phyloP scores from a whole-genome alignment of 1,140 invertebrate genomes.

The Halyomorpha halys region DNA sequence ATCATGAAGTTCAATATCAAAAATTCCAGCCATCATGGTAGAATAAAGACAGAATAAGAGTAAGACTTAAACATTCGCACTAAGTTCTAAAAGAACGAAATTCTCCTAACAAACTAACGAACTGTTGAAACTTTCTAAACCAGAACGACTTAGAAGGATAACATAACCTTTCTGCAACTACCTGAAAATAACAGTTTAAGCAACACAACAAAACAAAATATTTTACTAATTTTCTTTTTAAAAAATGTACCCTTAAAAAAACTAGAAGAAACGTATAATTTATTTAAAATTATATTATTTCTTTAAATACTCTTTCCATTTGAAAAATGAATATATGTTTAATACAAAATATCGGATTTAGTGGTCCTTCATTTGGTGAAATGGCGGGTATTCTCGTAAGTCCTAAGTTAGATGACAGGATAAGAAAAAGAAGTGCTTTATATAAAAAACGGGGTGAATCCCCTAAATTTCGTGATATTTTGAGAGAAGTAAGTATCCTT shows the following conservation, averaged over 20 bases:
- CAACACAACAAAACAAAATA: neutral
- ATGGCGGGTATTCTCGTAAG: conserved; percentile 30
- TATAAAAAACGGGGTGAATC: conserved; percentile 37
- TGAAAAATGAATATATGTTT: neutral
- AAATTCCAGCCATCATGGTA: conserved; percentile 42
- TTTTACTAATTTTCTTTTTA: neutral
- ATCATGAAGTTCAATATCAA: conserved; percentile 78
- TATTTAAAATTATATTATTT: neutral
- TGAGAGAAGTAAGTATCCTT: conserved; percentile 36
- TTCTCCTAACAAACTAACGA: neutral
- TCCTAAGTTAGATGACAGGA: conserved; percentile 31
- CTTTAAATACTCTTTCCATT: neutral
- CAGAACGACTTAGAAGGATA: neutral
- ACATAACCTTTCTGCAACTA: neutral
- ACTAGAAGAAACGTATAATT: neutral
- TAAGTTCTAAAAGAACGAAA: neutral
- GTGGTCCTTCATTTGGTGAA: neutral
- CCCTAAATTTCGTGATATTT: conserved; percentile 36
- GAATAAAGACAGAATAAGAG: too few relatives aligned
- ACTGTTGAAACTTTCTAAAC: neutral
- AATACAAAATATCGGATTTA: neutral
- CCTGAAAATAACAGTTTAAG: neutral
- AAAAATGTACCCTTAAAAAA: neutral
- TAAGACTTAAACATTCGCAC: too few relatives aligned
- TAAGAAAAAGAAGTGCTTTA: conserved; percentile 33